Evolutionary conservation across 30 jellyfish, hydroid and myxozoan genomes (phyloP).

Genomic region (Mastigias papua): DNA sequence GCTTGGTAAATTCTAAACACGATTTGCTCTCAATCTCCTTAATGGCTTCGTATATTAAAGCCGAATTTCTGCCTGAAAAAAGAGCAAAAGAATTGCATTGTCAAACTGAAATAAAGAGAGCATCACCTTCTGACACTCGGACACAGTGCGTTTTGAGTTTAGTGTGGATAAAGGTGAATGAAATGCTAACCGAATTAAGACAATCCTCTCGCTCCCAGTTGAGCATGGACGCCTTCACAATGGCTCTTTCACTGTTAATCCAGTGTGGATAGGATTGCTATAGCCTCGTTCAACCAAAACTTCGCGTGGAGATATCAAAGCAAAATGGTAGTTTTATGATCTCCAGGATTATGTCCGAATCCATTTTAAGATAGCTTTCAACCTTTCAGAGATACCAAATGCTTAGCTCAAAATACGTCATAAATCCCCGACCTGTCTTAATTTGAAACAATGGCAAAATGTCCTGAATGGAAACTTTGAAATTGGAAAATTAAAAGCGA

Average conservation of each 20-base stretch:
- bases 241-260: not conserved
- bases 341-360: too few species aligned
- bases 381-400: too few species aligned
- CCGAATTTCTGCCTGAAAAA: not conserved
- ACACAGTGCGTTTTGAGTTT: not conserved
- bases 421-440: too few species aligned
- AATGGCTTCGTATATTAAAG: conserved; percentile 57
- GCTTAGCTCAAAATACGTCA: too few species aligned
- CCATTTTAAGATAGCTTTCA: too few species aligned
- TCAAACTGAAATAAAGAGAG: not conserved
- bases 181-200: not conserved
- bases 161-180: not conserved
- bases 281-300: too few species aligned
- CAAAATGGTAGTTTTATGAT: too few species aligned
- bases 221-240: not conserved
- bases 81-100: not conserved
- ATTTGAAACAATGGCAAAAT: too few species aligned
- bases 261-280: too few species aligned
- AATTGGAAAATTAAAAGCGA: too few species aligned
- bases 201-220: not conserved
- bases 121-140: not conserved
- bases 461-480: too few species aligned
- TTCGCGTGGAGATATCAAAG: too few species aligned
- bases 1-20: conserved; percentile 47
- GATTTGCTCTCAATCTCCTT: conserved; percentile 67